A percentile compares a stretch with the other conserved stretches of the same genome.
These are phyloP conservation scores for Apogon talboti DNA, from an alignment of 2,797 vertebrate genomes.

Conservation along the genomic window DNA sequence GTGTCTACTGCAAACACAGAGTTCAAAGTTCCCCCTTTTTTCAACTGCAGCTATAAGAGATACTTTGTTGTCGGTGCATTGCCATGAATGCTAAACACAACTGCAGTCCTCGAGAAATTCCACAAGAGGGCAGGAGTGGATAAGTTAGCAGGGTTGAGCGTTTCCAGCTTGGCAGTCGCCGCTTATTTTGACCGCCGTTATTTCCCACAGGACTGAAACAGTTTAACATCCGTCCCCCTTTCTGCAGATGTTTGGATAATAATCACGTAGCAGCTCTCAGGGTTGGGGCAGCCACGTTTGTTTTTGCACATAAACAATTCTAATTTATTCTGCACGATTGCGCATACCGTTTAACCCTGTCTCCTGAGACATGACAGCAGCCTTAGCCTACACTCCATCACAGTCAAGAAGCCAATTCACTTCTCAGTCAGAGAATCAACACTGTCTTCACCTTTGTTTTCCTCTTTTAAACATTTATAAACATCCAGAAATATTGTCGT, in stretches of 20 bases:
- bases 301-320: background rate
- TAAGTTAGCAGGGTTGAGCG: background rate
- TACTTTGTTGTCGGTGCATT: background rate
- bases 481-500: background rate
- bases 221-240: constrained; percentile 26
- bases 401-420: background rate
- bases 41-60: background rate
- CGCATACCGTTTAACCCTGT: background rate
- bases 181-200: background rate
- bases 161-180: background rate
- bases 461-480: constrained; percentile 3
- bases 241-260: constrained; percentile 37
- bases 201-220: constrained; percentile 1
- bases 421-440: background rate
- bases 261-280: constrained; percentile 3
- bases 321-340: background rate
- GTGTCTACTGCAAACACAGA: too few relatives aligned
- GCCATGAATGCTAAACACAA: background rate
- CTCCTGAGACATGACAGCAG: background rate
- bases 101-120: constrained; percentile 41
- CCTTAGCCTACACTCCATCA: background rate
- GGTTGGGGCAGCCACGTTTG: background rate
- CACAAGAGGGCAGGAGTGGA: constrained; percentile 61
- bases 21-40: background rate
- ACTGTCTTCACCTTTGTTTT: background rate